These are phyloP conservation scores for Gambelia wislizenii DNA, from an alignment of 2,797 vertebrate genomes.

Conservation along the genomic window DNA sequence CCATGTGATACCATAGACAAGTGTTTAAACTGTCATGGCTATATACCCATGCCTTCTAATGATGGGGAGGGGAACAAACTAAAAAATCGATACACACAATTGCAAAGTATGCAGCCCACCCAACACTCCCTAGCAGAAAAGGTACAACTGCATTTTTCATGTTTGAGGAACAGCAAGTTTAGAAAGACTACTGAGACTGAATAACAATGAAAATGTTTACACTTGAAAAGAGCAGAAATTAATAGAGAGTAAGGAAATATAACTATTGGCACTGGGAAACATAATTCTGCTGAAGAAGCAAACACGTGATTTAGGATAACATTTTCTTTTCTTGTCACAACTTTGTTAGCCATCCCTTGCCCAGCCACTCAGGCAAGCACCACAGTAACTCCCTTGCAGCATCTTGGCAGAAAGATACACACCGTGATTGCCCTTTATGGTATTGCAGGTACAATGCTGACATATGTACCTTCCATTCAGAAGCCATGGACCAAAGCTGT, in stretches of 20 bases:
- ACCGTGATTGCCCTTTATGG: neutral
- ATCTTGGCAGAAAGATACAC: neutral
- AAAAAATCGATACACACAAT: neutral
- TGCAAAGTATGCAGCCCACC: neutral
- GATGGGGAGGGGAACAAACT: neutral
- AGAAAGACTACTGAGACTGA: neutral
- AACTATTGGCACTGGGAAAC: neutral
- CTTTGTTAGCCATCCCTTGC: neutral
- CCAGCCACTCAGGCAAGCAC: neutral
- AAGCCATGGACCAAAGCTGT: neutral
- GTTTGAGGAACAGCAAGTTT: neutral
- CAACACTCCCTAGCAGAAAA: too few species aligned
- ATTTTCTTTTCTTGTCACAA: neutral
- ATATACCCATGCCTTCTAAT: neutral
- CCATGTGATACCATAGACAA: neutral
- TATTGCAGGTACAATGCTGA: neutral
- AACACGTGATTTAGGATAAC: neutral
- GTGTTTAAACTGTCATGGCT: neutral
- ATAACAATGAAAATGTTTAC: neutral
- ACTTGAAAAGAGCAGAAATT: neutral
- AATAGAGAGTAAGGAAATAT: neutral
- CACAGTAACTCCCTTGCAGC: too few species aligned
- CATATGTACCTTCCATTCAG: neutral
- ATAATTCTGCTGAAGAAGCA: neutral
- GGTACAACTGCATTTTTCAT: neutral